Base-by-base conservation (phyloP, 92 coral and sea anemone species). In the Heteractis magnifica region DNA sequence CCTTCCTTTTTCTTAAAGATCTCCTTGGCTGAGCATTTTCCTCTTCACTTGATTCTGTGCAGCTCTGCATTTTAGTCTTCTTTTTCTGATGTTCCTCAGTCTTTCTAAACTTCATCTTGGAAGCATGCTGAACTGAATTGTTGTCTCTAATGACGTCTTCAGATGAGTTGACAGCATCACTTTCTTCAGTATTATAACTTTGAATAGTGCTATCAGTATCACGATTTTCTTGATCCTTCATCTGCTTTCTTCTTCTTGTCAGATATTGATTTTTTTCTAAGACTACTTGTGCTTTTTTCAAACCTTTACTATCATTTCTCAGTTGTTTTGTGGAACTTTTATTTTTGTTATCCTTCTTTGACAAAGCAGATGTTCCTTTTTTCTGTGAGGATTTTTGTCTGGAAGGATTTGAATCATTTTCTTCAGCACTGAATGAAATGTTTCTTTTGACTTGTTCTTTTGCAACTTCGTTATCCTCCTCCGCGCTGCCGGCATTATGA, bases 371-470 rank as follows among this genome's bases (percentile, higher is more conserved):
- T 9, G 41, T 77, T 4, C 51, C 13, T 55, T 74, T 74, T 11
- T 49, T 51, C 56, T 74, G 78, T 2, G 52, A 19, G 0, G 6
- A 14, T 51, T 74, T 49, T 49, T 74, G 78, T 49, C 8, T n/a
- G 56, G 78, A 44, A 15, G 78, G 19, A 44, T 49, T 74, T 10
- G 20, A 49, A 14, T 15, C 20, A 74, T 5, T 5, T 12, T 74
- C 56, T 6, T 70, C 77, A 51, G 50, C 77, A 50, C 77, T 81
- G 72, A 78, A 64, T 20, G 79, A 65, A 49, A 73, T 83, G 78
- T 84, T 82, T 64, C 77, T 58, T 77, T 70, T 87, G 19, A 18
- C 79, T 16, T 44, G 51, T 13, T 51, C 76, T 50, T 51, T 82
- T 44, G 49, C 56, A 26, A 34, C 64, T 51, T 56, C 48, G 51